A percentile compares a stretch with the other conserved stretches of the same genome.
These are phyloP conservation scores for Andrena praecox DNA, from an alignment of 2,888 invertebrate species.

Conservation along the genomic window DNA sequence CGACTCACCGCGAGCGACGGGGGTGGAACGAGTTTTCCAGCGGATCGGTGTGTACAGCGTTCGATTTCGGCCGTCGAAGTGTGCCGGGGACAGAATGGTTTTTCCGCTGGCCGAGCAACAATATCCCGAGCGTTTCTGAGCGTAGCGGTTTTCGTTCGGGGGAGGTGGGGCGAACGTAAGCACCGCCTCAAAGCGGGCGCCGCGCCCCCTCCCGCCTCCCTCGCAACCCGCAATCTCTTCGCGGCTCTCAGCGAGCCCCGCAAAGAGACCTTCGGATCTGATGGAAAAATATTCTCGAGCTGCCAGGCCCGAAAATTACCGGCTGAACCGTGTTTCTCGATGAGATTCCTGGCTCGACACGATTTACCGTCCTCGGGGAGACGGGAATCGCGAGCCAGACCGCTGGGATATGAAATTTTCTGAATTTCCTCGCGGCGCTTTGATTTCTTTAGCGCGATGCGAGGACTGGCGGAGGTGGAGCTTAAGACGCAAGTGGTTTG, in stretches of 20 bases:
- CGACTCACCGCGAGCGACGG: background rate
- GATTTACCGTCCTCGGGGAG: background rate
- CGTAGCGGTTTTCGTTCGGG: background rate
- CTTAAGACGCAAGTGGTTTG: no score
- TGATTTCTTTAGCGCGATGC: background rate
- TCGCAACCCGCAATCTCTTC: background rate
- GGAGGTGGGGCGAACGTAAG: background rate
- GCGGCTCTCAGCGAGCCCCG: background rate
- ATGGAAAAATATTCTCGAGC: background rate
- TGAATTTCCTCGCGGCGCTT: background rate
- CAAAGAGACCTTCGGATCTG: conserved; percentile 3
- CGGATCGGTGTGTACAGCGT: background rate
- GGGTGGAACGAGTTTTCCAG: background rate
- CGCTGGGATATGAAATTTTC: background rate
- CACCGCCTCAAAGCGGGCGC: background rate
- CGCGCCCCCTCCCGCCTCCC: background rate
- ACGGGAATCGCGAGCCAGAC: background rate
- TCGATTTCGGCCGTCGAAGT: background rate
- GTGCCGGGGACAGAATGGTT: conserved; percentile 7
- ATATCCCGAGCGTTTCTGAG: background rate
- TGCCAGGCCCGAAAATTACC: conserved; percentile 4
- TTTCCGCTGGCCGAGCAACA: conserved; percentile 6
- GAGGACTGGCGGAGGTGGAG: background rate
- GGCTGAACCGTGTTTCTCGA: background rate
- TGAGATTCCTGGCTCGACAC: background rate